Base-by-base conservation (phyloP, 2,797 vertebrate genomes). In the Natrix natrix region DNA sequence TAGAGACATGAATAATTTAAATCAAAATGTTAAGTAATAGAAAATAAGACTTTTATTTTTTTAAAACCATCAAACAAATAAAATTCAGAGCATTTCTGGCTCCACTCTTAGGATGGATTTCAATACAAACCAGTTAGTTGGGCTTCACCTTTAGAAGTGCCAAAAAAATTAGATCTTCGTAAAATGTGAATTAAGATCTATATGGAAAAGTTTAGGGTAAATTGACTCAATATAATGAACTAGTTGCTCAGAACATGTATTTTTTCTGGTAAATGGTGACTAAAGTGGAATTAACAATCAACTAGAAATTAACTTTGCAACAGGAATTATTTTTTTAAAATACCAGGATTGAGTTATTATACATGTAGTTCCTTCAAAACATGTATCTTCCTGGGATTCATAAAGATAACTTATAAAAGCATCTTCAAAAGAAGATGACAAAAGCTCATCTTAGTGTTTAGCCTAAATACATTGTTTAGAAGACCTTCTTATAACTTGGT, bases 31-130 rank as follows among this genome's bases (percentile, higher is more conserved):
- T 91, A 57, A 11, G 60, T 96, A 96, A 95, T 97, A 96, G 95
- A 97, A 97, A 97, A 97, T 96, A 97, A 87, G 55, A 95, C 93
- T 97, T 48, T 97, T 97, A 97, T 97, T 97, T 96, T 48, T 83
- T 83, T 5, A 5, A 94, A 95, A 83, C 88, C 94, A 95, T 96
- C 90, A 74, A 69, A 1, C 95, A 95, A 93, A 95, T 93, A 97
- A 96, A 95, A 93, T 92, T 94, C 95, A 89, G 90, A 95, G 60
- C 55, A 93, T 92, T 94, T 94, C 95, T 66, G 96, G 95, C 95
- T 96, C 94, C 95, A 95, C 95, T 96, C 93, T 95, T 95, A 88
- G 55, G 94, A 90, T 92, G 26, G 93, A 94, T 74, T 89, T 48
- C 32, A 93, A 32, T 66, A 54, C 94, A 91, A 92, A 96, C 94